A percentile compares a stretch with the other conserved stretches of the same genome.
Conservation (phyloP, 2,113 vertebrate species). For the Brienomyrus brachyistius region DNA sequence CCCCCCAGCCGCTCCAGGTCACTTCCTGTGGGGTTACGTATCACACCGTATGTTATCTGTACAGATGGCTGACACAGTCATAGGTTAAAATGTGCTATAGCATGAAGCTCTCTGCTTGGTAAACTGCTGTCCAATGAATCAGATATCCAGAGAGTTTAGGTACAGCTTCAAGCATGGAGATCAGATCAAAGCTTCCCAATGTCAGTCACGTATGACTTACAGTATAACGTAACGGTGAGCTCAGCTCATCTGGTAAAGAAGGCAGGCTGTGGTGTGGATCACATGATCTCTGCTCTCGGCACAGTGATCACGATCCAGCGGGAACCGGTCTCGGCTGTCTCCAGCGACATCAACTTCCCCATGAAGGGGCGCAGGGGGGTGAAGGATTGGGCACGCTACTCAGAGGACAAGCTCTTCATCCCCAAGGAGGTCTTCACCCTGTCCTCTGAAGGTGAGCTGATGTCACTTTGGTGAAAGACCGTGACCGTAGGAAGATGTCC, state of each 20-base stretch:
- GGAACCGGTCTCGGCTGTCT: conserved; percentile 89
- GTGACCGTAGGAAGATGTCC: neutral
- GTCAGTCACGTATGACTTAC: neutral
- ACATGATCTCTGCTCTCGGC: conserved; percentile 14
- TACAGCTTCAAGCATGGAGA: neutral
- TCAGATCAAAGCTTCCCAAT: neutral
- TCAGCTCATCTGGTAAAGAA: neutral
- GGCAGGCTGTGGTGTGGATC: too few relatives aligned
- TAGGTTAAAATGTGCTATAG: neutral
- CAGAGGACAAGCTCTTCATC: conserved; percentile 94
- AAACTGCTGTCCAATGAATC: neutral
- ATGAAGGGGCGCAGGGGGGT: conserved; percentile 93
- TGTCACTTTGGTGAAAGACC: neutral
- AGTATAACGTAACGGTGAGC: neutral
- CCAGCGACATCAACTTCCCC: conserved; percentile 96
- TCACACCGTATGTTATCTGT: neutral
- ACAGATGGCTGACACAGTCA: neutral
- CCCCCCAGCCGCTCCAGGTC: neutral
- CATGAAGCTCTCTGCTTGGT: neutral
- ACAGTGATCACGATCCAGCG: conserved; percentile 94
- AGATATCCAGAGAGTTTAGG: neutral
- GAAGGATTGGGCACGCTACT: conserved; percentile 95
- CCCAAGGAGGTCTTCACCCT: conserved; percentile 90
- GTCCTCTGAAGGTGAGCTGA: conserved; percentile 66
- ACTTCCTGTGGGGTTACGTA: neutral